These are phyloP conservation scores for Diarsia brunnea DNA, from an alignment of 2,888 invertebrate species.

Conservation along the genomic window DNA sequence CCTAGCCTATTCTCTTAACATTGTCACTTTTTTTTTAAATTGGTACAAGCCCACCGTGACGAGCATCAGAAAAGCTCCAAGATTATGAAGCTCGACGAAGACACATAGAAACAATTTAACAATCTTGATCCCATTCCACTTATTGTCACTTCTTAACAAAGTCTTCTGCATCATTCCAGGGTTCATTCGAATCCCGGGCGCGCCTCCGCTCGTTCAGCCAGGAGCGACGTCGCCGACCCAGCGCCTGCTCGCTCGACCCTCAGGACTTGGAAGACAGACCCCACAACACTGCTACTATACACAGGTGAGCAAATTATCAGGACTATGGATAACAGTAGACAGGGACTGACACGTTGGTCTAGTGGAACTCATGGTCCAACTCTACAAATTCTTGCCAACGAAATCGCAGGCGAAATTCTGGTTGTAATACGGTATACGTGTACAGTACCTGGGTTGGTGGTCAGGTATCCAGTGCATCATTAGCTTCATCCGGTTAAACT, in stretches of 20 bases:
- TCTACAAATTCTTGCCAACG: no score
- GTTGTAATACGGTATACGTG: no score
- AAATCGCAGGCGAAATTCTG: no score
- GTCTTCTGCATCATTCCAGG: conserved; percentile 67
- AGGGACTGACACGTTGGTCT: no score
- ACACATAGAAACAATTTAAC: no score
- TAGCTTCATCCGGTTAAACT: neutral
- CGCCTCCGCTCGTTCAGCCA: conserved; percentile 83
- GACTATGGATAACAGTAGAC: neutral
- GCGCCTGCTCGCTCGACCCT: conserved; percentile 78
- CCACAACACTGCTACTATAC: conserved; percentile 79
- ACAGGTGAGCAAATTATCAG: conserved; percentile 73
- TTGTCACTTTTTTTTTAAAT: no score
- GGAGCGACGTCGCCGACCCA: conserved; percentile 77
- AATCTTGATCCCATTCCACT: no score
- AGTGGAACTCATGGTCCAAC: no score
- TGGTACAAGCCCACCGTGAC: no score
- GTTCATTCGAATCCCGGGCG: conserved; percentile 75
- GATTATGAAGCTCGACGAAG: no score
- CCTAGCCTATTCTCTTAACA: no score
- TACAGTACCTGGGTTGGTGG: neutral
- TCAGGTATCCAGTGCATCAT: neutral
- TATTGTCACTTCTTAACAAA: neutral
- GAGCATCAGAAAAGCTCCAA: no score
- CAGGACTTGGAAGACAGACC: conserved; percentile 73